Evolutionary conservation across 2,797 vertebrate species (phyloP).

Genomic region (Tokudaia tokunoshimensis): DNA sequence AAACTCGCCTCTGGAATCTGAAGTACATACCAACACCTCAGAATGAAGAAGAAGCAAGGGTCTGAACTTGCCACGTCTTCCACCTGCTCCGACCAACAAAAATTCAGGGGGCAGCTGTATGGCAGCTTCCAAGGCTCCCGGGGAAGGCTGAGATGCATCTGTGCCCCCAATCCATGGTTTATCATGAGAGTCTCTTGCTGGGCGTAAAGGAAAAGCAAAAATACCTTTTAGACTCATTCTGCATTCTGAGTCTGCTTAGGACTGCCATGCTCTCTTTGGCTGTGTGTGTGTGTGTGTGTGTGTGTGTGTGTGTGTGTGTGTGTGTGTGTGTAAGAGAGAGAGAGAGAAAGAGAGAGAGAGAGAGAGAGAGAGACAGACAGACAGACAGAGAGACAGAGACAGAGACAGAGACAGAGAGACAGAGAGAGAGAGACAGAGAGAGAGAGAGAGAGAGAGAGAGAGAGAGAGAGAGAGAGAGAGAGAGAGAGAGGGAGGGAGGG

Average conservation of each 20-base stretch:
- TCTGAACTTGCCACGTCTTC: not conserved
- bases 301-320: too few species aligned
- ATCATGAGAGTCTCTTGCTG: not conserved
- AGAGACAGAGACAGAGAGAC: not conserved
- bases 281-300: too few species aligned
- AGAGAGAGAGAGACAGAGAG: too few species aligned
- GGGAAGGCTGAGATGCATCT: not conserved
- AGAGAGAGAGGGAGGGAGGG: too few species aligned
- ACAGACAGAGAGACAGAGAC: too few species aligned
- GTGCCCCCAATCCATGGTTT: too few species aligned
- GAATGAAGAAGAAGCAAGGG: not conserved
- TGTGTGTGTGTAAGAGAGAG: too few species aligned
- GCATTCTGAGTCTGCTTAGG: not conserved
- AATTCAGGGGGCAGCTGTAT: rapidly evolving
- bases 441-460: not conserved
- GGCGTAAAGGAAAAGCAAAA: not conserved
- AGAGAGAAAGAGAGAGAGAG: not conserved
- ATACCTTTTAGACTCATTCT: not conserved
- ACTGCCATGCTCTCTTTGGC: not conserved
- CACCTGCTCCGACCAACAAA: not conserved
- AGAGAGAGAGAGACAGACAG: too few species aligned
- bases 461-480: not conserved
- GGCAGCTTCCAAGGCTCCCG: not conserved
- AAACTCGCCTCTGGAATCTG: constrained; percentile 52
- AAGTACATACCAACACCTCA: not conserved